These are phyloP conservation scores for Nycticryphes semicollaris DNA, from an alignment of 2,113 vertebrate species.

Conservation along the genomic window DNA sequence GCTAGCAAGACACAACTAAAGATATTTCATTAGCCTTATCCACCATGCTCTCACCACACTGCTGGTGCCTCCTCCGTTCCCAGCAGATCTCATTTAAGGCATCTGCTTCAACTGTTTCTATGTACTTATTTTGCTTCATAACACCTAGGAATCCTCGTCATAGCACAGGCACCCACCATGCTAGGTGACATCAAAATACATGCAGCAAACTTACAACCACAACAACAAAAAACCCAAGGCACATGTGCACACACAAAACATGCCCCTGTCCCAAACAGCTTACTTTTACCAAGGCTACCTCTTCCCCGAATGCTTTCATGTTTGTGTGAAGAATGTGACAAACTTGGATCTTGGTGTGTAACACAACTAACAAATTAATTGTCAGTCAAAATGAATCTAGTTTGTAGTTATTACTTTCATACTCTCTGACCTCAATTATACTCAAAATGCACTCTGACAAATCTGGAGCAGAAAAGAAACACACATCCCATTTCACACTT, in stretches of 20 bases:
- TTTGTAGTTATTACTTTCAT: not conserved
- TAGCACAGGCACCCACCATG: not conserved
- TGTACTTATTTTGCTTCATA: not conserved
- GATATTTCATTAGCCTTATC: not conserved
- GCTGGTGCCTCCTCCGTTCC: not conserved
- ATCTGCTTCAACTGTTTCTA: not conserved
- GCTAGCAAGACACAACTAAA: not conserved
- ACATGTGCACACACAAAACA: not conserved
- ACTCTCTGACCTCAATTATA: not conserved
- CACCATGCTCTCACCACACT: not conserved
- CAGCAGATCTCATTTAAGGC: not conserved
- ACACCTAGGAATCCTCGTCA: not conserved
- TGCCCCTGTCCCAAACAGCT: not conserved
- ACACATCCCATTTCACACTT: not conserved
- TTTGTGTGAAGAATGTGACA: not conserved
- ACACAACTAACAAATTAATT: not conserved
- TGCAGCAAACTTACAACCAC: not conserved
- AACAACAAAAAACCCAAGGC: not conserved
- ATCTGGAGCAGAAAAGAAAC: not conserved
- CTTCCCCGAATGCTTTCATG: not conserved
- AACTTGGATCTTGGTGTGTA: not conserved
- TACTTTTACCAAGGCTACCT: not conserved
- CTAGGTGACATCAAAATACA: not conserved
- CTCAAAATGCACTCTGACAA: not conserved
- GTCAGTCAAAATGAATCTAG: not conserved